Base-by-base conservation (phyloP, 2,797 vertebrate species). In the Rhynchonycteris naso region DNA sequence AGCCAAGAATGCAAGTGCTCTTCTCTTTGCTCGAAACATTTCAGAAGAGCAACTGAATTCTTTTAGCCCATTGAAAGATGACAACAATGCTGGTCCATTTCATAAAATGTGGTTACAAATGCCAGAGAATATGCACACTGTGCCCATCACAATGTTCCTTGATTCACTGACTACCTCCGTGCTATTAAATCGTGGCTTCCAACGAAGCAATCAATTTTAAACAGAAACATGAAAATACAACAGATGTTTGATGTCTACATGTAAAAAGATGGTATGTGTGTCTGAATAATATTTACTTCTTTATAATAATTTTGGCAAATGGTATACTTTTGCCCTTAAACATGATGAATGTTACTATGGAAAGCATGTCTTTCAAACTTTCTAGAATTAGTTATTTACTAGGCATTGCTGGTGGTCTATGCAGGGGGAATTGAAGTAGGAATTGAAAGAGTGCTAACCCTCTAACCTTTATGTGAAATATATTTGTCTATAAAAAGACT, bases 231-330 rank as follows among this genome's bases (percentile, higher is more conserved):
- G 69, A 90, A 91, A 93, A 95, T 33, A 88, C 59, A 81, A 71
- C 66, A 96, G 91, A 88, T 88, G 86, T 33, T 88, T 88, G 19
- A 52, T 87, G 14, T 93, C 63, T 24, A n/a, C 24, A 71, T 84
- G 54, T 52, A 91, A 84, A 65, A 81, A 84, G 65, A 81, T 68
- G 38, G 38, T 72, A 8, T 85, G 38, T 68, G 21, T 79, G 30
- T 86, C 69, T 88, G 61, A 96, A 75, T 92, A 90, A 82, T 94
- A 81, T 88, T 96, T 94, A 69, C 68, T 97, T 93, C 18, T 30
- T 92, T 88, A 52, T n/a, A 81, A 89, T 95, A 97, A 82, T 88
- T 97, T 96, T 95, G 89, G 66, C 74, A 91, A 81, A n/a, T 58
- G 43, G 33, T 74, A 52, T 88, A n/a, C 52, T 89, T 88, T 96